Conservation (phyloP, 2,113 vertebrate species). For the Spea bombifrons region DNA sequence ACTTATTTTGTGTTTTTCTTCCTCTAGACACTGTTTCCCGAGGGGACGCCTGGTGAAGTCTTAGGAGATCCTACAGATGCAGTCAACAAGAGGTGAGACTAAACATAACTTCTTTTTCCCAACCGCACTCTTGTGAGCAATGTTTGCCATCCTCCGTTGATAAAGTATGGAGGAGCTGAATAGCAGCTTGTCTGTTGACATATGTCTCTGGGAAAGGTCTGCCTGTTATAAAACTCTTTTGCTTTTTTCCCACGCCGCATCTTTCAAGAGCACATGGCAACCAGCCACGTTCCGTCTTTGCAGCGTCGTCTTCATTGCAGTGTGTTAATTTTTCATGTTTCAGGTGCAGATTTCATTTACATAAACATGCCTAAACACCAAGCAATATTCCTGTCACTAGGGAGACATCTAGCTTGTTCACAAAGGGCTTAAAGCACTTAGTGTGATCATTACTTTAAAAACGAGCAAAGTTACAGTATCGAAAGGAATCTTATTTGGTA, state of each 20-base stretch:
- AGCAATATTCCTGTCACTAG: slow-evolving; percentile 16
- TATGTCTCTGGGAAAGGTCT: slow-evolving; percentile 5
- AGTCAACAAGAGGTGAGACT: slow-evolving; percentile 24
- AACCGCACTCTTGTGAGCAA: not conserved
- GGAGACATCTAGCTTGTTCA: slow-evolving; percentile 28
- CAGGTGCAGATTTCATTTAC: slow-evolving; percentile 31
- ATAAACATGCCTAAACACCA: slow-evolving; percentile 24
- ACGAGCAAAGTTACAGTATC: slow-evolving; percentile 16
- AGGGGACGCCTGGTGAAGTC: slow-evolving; percentile 58
- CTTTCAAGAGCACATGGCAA: slow-evolving; percentile 8
- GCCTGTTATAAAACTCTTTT: not conserved
- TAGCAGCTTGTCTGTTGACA: not conserved
- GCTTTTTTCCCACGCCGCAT: slow-evolving; percentile 11
- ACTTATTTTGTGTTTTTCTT: slow-evolving; percentile 56
- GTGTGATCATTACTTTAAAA: slow-evolving; percentile 12
- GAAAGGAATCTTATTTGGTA: slow-evolving; percentile 27
- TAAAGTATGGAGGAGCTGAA: not conserved
- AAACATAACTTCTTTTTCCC: not conserved
- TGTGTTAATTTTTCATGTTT: slow-evolving; percentile 21
- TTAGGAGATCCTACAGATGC: not conserved
- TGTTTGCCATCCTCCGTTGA: not conserved
- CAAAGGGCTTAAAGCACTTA: slow-evolving; percentile 29
- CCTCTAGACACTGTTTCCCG: slow-evolving; percentile 60
- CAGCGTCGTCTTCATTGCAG: slow-evolving; percentile 8
- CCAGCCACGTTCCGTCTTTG: slow-evolving; percentile 11